A percentile compares a stretch with the other conserved stretches of the same genome.
Evolutionary conservation across 1,140 invertebrate genomes (phyloP).

Genomic region (Paraescarpia echinospica): DNA sequence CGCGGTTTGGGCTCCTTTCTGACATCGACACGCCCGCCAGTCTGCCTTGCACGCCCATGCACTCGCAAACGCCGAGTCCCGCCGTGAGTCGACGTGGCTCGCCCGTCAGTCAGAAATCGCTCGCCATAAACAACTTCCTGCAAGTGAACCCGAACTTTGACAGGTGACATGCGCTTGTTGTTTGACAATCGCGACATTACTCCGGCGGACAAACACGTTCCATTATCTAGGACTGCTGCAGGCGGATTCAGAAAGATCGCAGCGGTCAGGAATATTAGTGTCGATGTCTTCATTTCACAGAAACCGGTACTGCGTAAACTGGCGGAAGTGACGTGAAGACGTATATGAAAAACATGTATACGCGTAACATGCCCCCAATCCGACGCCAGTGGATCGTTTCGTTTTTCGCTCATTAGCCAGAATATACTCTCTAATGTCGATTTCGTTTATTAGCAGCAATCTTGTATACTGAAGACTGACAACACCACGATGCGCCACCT

Average conservation of each 20-base stretch:
- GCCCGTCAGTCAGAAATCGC: neutral
- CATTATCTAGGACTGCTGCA: neutral
- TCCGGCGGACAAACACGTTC: neutral
- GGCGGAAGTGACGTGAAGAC: too few relatives aligned
- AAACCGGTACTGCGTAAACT: neutral
- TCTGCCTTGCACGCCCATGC: neutral
- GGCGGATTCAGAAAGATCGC: neutral
- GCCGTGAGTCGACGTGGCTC: neutral
- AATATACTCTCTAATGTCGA: too few relatives aligned
- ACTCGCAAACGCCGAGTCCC: neutral
- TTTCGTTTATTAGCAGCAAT: too few relatives aligned
- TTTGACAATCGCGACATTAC: neutral
- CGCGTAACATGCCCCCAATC: too few relatives aligned
- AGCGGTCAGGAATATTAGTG: neutral
- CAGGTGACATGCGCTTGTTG: neutral
- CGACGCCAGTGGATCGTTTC: too few relatives aligned
- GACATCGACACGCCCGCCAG: constrained; percentile 22
- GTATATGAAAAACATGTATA: too few relatives aligned
- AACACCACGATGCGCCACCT: too few relatives aligned
- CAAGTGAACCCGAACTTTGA: neutral
- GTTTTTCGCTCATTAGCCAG: too few relatives aligned
- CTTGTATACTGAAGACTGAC: too few relatives aligned
- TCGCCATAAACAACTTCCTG: neutral
- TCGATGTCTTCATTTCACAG: neutral
- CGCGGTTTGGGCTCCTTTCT: constrained; percentile 18